phyloP scores from a whole-genome alignment of 2,113 vertebrate species.

The Nothobranchius kuhntae region DNA sequence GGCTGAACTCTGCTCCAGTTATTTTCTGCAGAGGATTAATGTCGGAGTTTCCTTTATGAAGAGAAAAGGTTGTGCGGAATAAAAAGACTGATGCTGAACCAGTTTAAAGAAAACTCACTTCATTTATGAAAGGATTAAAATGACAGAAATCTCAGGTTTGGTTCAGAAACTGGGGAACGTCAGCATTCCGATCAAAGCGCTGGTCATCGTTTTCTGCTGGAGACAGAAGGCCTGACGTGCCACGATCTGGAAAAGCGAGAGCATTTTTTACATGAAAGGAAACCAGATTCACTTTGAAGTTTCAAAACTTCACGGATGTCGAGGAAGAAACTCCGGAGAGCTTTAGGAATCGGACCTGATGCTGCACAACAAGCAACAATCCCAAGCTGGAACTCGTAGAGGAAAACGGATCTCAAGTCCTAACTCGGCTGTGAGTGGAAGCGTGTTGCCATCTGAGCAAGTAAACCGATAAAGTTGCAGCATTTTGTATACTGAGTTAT shows the following conservation, averaged over 20 bases:
- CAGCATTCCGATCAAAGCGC: neutral
- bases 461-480: too few relatives aligned
- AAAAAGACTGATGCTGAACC: conserved; percentile 41
- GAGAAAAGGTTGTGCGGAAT: conserved; percentile 32
- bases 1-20: conserved; percentile 23
- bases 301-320: conserved; percentile 53
- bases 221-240: neutral
- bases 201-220: neutral
- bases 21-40: conserved; percentile 47
- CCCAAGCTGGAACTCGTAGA: too few relatives aligned
- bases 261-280: conserved; percentile 12
- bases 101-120: conserved; percentile 37
- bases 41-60: conserved; percentile 46
- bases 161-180: neutral
- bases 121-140: conserved; percentile 45
- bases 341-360: too few relatives aligned
- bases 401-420: too few relatives aligned
- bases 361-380: too few relatives aligned
- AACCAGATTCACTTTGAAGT: conserved; percentile 52
- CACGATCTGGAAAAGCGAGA: conserved; percentile 12
- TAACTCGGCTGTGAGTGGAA: too few relatives aligned
- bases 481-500: too few relatives aligned
- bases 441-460: too few relatives aligned
- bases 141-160: conserved; percentile 2
- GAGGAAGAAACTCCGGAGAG: conserved; percentile 36